Evolutionary conservation across 2,797 vertebrate genomes (phyloP).

Genomic region (Salarias fasciatus): DNA sequence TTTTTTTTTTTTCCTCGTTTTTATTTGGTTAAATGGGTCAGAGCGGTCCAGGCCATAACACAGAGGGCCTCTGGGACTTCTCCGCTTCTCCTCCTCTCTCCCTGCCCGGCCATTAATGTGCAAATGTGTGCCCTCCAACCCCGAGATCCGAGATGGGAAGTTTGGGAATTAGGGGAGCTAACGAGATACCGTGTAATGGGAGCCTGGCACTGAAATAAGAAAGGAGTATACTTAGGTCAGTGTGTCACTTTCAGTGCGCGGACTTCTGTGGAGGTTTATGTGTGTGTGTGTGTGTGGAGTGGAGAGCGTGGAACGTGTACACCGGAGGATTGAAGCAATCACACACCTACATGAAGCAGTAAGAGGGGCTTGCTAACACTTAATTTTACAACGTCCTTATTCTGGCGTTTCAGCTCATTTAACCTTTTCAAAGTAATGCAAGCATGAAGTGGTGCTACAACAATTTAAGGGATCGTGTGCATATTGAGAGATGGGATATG

Average conservation of each 20-base stretch:
- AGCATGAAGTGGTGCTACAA: constrained; percentile 4
- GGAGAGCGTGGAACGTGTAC: constrained; percentile 31
- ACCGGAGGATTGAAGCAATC: constrained; percentile 58
- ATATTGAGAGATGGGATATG: background rate
- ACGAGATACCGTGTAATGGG: constrained; percentile 83
- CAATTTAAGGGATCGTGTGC: no score
- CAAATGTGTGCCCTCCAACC: constrained; percentile 96
- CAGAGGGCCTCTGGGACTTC: constrained; percentile 87
- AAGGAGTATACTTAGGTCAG: constrained; percentile 42
- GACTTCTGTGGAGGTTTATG: constrained; percentile 37
- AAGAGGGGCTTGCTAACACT: constrained; percentile 34
- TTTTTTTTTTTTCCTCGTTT: constrained; percentile 24
- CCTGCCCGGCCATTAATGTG: constrained; percentile 96
- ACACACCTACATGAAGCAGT: constrained; percentile 49
- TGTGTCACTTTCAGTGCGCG: constrained; percentile 59
- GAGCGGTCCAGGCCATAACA: constrained; percentile 88
- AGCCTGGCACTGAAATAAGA: constrained; percentile 51
- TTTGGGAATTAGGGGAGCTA: constrained; percentile 91
- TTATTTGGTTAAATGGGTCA: constrained; percentile 91
- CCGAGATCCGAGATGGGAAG: constrained; percentile 88
- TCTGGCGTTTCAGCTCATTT: constrained; percentile 38
- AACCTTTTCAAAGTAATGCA: constrained; percentile 30
- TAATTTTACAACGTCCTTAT: constrained; percentile 41
- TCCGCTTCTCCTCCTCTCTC: constrained; percentile 44
- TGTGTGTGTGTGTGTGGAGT: constrained; percentile 27